A percentile compares a stretch with the other conserved stretches of the same genome.
These are phyloP conservation scores for Oryzias javanicus DNA, from an alignment of 2,113 vertebrate genomes.

Conservation along the genomic window DNA sequence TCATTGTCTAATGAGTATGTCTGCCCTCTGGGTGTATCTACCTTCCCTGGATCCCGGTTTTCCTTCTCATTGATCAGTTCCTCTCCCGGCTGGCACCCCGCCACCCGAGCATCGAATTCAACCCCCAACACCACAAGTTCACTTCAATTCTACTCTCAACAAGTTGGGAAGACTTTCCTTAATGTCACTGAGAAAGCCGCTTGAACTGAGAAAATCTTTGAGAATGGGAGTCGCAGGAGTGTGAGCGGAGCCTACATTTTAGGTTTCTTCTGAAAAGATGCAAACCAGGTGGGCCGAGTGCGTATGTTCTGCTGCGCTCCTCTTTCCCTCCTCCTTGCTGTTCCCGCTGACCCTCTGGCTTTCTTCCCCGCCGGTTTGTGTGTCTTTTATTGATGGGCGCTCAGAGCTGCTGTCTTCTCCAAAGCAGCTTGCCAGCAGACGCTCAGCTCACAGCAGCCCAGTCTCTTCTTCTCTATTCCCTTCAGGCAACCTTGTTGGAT, in stretches of 20 bases:
- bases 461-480: conserved; percentile 36
- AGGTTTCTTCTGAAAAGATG: conserved; percentile 35
- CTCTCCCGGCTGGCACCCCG: conserved; percentile 45
- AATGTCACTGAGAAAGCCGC: conserved; percentile 58
- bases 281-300: conserved; percentile 37
- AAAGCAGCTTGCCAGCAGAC: conserved; percentile 48
- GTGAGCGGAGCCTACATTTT: conserved; percentile 11
- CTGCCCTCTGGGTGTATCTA: conserved; percentile 36
- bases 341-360: conserved; percentile 38
- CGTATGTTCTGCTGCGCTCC: conserved; percentile 22
- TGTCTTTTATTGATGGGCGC: conserved; percentile 56
- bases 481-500: conserved; percentile 51
- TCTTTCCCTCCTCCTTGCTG: conserved; percentile 12
- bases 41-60: conserved; percentile 36
- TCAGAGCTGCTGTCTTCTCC: conserved; percentile 52
- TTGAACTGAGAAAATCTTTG: conserved; percentile 33
- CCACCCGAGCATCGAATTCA: conserved; percentile 56
- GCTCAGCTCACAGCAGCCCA: conserved; percentile 41
- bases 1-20: conserved; percentile 65
- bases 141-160: conserved; percentile 25
- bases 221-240: conserved; percentile 44
- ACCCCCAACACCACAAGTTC: conserved; percentile 38
- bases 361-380: conserved; percentile 42
- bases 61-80: conserved; percentile 47
- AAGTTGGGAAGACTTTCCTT: conserved; percentile 64